Base-by-base conservation (phyloP, 2,113 vertebrate genomes). In the Alligator sinensis region DNA sequence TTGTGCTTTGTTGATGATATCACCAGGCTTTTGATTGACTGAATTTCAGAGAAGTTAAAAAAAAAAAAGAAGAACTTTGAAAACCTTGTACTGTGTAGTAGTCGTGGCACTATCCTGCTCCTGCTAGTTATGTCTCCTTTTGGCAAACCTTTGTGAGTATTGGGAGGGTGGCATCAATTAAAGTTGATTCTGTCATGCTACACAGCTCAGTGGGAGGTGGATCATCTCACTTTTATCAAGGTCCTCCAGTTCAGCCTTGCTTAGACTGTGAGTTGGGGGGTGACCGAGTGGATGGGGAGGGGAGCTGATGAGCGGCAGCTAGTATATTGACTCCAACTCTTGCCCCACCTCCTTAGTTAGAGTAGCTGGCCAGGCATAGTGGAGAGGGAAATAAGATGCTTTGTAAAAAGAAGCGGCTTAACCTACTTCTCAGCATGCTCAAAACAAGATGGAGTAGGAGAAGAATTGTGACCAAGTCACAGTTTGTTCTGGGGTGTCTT, bases 91-190 rank as follows among this genome's bases (percentile, higher is more conserved):
- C 61, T 77, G 70, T 0, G 1, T n/a, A 66, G 84, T 14, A 11
- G 47, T n/a, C 22, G 2, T 0, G 4, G 8, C 18, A 16, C 66
- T 30, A 70, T 25, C 10, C 27, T 63, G 28, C 5, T 15, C 17
- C 30, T 9, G 5, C 17, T 28, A 55, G 75, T 55, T 11, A 4
- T 0, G 0, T 16, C 14, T 34, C 66, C 30, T 30, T 64, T n/a
- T 28, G 14, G 6, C 2, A 21, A 63, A 2, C 47, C 75, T 7
- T 18, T 15, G 11, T 1, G 80, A 11, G 15, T 24, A 30, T 25
- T 72, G 57, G 30, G 5, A 47, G 16, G 0, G 0, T 17, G 59
- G 64, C 24, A 14, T 38, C 0, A 0, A 15, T 0, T 30, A 34
- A 34, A 70, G 17, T 34, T 70, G 66, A 34, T 70, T 34, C 28